Evolutionary conservation across 2,888 invertebrate genomes (phyloP), one percentile per base, ranked within the genome.

Genomic region (Philereme vetulata): DNA sequence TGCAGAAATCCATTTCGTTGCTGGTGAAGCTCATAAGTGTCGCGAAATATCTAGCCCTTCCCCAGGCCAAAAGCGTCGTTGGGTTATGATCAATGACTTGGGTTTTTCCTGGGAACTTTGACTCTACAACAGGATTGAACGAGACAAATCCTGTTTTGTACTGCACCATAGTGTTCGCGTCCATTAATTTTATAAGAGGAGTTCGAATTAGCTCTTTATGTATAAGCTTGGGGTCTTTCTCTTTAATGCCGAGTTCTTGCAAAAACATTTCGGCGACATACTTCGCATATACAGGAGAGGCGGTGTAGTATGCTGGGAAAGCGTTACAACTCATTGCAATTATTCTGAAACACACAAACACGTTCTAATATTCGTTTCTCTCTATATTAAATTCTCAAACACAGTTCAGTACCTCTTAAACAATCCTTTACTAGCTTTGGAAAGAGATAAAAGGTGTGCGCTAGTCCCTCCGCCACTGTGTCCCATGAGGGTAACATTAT

Each of bases 241-340:
- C 59, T 48, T 74, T 74, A 8, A 78, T 71, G 32, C 76, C 94
- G 88, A 94, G 56, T n/a, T 49, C 62, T 72, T 76, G 67, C 77
- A 88, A 56, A 38, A 77, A 77, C 8, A 60, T 64, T 48, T 49
- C 5, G 75, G 66, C 32, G 4, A 72, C 51, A 0, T 54, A 38
- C 8, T 62, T 62, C 4, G 78, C 72, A 43, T 70, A 72, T 32
- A 65, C 45, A 4, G 75, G 71, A 8, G 79, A 77, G 4, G 68
- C 47, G n/a, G 65, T 68, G 54, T 62, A 72, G 51, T 64, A 71
- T 4, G 66, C 58, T 9, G 72, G 70, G 9, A 68, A 57, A 6
- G 64, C 70, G 8, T 65, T 61, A 46, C 76, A 66, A 56, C 78
- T 76, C 73, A 75, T 70, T 51, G 73, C 4, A 51, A 76, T 74